Evolutionary conservation across 2,113 vertebrate genomes (phyloP).

Genomic region (Herpetotheres cachinnans): DNA sequence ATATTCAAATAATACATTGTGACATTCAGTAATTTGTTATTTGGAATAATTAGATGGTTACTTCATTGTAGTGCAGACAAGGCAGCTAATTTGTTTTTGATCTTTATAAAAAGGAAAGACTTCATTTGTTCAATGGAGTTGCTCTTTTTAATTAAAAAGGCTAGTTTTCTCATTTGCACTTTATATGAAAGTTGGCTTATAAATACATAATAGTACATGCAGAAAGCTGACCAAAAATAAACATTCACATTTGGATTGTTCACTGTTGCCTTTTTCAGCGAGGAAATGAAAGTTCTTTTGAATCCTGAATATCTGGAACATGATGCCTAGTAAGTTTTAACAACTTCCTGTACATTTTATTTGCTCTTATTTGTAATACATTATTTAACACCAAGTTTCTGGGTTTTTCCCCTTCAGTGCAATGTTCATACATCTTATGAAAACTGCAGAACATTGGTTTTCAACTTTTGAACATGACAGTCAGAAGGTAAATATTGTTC

Average conservation of each 20-base stretch:
- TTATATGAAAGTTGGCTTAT: slow-evolving; percentile 61
- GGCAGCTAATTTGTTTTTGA: slow-evolving; percentile 71
- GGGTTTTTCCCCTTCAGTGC: slow-evolving; percentile 70
- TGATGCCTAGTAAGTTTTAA: slow-evolving; percentile 93
- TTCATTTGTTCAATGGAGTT: slow-evolving; percentile 69
- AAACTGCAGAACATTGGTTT: slow-evolving; percentile 85
- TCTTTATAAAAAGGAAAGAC: slow-evolving; percentile 70
- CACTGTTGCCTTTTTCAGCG: slow-evolving; percentile 78
- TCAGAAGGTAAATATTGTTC: slow-evolving; percentile 75
- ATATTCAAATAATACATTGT: slow-evolving; percentile 69
- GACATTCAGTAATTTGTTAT: slow-evolving; percentile 71
- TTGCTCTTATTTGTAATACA: not conserved
- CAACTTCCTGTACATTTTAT: slow-evolving; percentile 37
- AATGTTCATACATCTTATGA: slow-evolving; percentile 83
- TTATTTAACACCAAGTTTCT: slow-evolving; percentile 26
- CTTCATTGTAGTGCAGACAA: slow-evolving; percentile 65
- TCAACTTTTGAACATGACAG: slow-evolving; percentile 82
- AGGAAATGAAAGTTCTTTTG: slow-evolving; percentile 93
- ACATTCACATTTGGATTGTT: slow-evolving; percentile 60
- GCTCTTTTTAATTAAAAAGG: slow-evolving; percentile 70
- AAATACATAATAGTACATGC: slow-evolving; percentile 43
- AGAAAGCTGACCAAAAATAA: slow-evolving; percentile 48
- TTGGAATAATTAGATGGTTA: slow-evolving; percentile 74
- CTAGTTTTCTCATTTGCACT: slow-evolving; percentile 68
- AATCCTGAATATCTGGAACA: slow-evolving; percentile 93